phyloP scores from a whole-genome alignment of 2,113 vertebrate species.

The Ictalurus punctatus region DNA sequence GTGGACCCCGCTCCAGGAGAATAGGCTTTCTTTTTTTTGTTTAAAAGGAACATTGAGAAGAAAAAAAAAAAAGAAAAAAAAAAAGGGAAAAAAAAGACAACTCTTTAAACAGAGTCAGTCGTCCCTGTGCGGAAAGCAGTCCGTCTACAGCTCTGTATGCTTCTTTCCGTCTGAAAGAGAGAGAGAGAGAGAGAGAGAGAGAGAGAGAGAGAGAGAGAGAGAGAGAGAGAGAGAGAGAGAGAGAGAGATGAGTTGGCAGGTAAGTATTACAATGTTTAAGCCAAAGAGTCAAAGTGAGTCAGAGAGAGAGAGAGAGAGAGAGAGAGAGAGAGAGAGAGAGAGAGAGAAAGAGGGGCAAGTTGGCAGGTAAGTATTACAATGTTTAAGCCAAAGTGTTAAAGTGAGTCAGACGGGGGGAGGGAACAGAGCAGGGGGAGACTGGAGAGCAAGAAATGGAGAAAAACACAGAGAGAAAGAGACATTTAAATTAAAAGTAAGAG shows the following conservation, averaged over 20 bases:
- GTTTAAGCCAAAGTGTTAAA: no score
- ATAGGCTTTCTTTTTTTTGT: slow-evolving; percentile 46
- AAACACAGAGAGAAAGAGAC: background rate
- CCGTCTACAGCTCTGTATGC: slow-evolving; percentile 71
- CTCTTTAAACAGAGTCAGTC: slow-evolving; percentile 75
- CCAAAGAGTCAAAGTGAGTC: no score
- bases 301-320: no score
- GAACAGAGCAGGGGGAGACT: no score
- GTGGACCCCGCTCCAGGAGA: slow-evolving; percentile 52
- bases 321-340: no score
- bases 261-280: background rate
- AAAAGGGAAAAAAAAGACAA: slow-evolving; percentile 49
- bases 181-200: background rate
- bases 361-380: no score
- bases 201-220: background rate
- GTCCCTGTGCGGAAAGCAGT: slow-evolving; percentile 7
- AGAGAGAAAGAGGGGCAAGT: no score
- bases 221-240: slow-evolving; percentile 2
- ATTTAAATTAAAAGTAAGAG: background rate
- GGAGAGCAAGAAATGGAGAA: background rate
- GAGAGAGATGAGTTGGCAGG: background rate
- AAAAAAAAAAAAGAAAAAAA: slow-evolving; percentile 31
- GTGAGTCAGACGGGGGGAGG: no score
- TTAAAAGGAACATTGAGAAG: slow-evolving; percentile 36
- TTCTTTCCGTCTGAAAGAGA: slow-evolving; percentile 53